Evolutionary conservation across 2,888 invertebrate genomes (phyloP).

Genomic region (Cataglyphis albicans): DNA sequence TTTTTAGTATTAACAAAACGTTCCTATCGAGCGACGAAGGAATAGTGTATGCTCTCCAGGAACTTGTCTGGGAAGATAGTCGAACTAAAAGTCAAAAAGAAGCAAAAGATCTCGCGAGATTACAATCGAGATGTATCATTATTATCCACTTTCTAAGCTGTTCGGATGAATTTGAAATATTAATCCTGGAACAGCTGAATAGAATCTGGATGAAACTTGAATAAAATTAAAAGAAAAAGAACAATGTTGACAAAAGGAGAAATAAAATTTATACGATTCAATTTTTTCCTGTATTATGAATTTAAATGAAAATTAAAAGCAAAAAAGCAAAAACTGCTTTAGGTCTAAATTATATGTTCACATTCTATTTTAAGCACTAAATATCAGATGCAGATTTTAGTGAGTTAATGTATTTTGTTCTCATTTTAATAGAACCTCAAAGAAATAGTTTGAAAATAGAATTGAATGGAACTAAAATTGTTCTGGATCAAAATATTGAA

Average conservation of each 20-base stretch:
- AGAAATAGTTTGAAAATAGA: background rate
- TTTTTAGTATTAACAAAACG: conserved; percentile 29
- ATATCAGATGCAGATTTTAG: background rate
- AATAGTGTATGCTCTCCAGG: background rate
- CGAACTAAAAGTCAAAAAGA: conserved; percentile 11
- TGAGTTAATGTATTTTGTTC: background rate
- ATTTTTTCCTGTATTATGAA: background rate
- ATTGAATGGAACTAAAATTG: background rate
- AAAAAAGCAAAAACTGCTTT: background rate
- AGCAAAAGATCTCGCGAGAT: background rate
- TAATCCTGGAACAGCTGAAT: background rate
- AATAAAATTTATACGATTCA: background rate
- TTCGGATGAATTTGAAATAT: background rate
- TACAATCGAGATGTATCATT: conserved; percentile 16
- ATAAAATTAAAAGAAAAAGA: background rate
- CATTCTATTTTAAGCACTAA: background rate
- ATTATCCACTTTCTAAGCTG: background rate
- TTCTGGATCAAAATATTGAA: background rate
- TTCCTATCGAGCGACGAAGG: conserved; percentile 33
- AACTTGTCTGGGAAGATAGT: background rate
- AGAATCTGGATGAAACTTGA: background rate
- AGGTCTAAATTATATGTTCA: background rate
- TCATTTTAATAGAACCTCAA: background rate
- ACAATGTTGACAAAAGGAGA: background rate
- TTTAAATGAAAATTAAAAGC: background rate